Conservation (phyloP, 2,797 vertebrate species). For the Pseudochirops cupreus region DNA sequence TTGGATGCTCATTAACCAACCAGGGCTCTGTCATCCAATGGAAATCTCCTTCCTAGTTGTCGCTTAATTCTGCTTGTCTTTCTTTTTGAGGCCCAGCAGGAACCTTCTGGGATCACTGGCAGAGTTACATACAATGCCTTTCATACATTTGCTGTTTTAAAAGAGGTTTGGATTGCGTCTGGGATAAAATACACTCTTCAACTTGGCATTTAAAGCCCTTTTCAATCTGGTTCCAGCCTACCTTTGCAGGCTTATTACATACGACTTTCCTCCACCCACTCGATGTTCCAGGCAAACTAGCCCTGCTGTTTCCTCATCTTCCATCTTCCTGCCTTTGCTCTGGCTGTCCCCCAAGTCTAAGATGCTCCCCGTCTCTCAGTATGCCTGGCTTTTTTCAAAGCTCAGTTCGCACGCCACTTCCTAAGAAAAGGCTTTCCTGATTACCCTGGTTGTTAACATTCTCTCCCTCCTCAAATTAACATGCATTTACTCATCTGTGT, state of each 20-base stretch:
- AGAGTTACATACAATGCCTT: background rate
- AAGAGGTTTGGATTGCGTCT: background rate
- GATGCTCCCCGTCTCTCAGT: background rate
- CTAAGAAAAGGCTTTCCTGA: background rate
- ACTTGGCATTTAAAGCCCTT: background rate
- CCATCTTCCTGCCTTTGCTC: background rate
- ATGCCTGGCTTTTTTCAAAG: background rate
- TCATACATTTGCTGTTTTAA: background rate
- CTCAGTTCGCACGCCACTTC: background rate
- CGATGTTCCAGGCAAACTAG: background rate
- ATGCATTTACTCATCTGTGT: background rate
- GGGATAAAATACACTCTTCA: background rate
- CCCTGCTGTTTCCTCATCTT: background rate
- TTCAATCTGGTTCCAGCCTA: background rate
- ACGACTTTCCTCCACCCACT: background rate
- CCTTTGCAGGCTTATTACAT: background rate
- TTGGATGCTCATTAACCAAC: slow-evolving; percentile 48
- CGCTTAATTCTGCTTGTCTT: slow-evolving; percentile 28
- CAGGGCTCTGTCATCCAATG: slow-evolving; percentile 54
- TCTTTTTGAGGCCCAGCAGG: slow-evolving; percentile 21
- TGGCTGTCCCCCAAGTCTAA: background rate
- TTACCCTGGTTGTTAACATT: background rate
- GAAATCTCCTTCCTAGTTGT: slow-evolving; percentile 25
- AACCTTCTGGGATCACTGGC: background rate
- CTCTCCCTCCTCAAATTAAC: background rate